Base-by-base conservation (phyloP, 2,113 vertebrate species). In the Etia nguti region DNA sequence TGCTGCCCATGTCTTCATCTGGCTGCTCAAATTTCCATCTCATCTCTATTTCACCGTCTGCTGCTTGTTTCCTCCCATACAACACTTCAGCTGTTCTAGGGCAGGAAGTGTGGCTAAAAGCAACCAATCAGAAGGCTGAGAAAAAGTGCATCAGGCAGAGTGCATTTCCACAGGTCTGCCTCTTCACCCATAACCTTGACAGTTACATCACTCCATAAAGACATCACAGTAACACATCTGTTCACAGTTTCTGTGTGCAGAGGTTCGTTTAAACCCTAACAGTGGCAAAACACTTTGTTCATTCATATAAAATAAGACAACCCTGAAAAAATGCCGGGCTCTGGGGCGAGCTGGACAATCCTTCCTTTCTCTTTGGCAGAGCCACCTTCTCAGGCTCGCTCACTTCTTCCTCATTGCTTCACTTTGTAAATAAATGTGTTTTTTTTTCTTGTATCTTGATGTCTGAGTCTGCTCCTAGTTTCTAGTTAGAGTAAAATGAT, bases 221-320 rank as follows among this genome's bases (percentile, higher is more conserved):
- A 2, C 65, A 9, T 68, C 0, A 0, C 34, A 3, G 62, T 41
- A 68, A 68, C 4, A 0, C 18, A 38, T 38, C 60, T n/a, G 31
- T 65, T 41, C 34, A 41, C 34, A 13, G 34, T 68, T 68, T 68
- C 34, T 2, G 31, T 36, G 34, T 36, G 34, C 34, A 36, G 34
- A 36, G 34, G 34, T 36, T 36, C 6, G 41, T 22, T 38, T 38
- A 13, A 68, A 68, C 62, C 34, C 34, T 5, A 41, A 68, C 62
- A 68, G 62, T 12, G 18, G 60, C 60, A 12, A 65, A 65, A 0
- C 18, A 12, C 8, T 65, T 65, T 38, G 34, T n/a, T 3, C 6
- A 65, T 22, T 65, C 20, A 65, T 65, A 38, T 38, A 38, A 22
- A 38, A 65, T 22, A n/a, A 65, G 34, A 38, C 6, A 8, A 38